Evolutionary conservation across 2,888 invertebrate species (phyloP), one percentile per base, ranked within the genome.

Genomic region (Diachrysia chrysitis): DNA sequence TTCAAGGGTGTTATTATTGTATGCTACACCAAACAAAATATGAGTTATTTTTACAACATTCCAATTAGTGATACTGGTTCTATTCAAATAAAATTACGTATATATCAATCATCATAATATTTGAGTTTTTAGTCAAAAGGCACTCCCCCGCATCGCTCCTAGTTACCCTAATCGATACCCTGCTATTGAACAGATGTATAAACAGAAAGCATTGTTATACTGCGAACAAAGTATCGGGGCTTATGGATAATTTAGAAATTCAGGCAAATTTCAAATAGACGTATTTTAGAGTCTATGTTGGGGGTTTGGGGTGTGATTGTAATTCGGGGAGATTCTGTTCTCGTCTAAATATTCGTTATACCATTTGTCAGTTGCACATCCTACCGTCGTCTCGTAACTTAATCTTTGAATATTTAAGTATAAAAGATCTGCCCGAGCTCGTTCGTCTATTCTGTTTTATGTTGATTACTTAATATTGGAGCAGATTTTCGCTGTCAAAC

Each of bases 301-400:
- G 25, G 5, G 10, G 32, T 32, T 32, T 32, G 32, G 32, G 25
- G 19, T 9, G 16, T 19, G 25, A 46, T 35, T 46, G 53, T 17
- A 6, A 54, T 37, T 51, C 1, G 14, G 25, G 7, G 10, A 35
- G 14, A 54, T 58, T 35, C 16, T 23, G 10, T 57, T 19, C 55
- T 53, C 46, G 12, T 55, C 16, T 17, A 56, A 70, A 63, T 63
- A 58, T 5, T 53, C 51, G 58, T 60, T 37, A 37, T 25, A 56
- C 60, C 6, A 63, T 54, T 69, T 69, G 65, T 58, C 54, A 55
- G 23, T 54, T 69, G 54, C 62, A 63, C 53, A 51, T 23, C 21
- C 4, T 37, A 35, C 17, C 5, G 19, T 56, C 19, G 23, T 0
- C 46, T 42, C 35, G 17, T 73, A 35, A 21, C n/a, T 59, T 32